Conservation (phyloP, 2,113 vertebrate genomes). For the Poicephalus meyeri region DNA sequence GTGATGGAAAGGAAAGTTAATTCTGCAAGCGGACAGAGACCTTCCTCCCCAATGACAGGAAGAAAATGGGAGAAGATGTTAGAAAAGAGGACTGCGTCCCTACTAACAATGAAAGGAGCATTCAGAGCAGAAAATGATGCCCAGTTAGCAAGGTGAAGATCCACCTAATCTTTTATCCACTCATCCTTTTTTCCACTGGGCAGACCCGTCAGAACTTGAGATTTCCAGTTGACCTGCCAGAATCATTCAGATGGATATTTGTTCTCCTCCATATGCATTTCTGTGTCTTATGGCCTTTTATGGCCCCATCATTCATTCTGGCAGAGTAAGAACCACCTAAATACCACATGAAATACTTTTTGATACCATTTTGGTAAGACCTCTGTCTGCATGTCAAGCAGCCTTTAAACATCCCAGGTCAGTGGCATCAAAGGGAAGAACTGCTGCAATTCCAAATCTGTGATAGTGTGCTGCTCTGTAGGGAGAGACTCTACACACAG, state of each 20-base stretch:
- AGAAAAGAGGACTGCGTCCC: not conserved
- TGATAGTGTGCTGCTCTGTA: not conserved
- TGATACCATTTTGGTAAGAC: not conserved
- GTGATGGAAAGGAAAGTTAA: not conserved
- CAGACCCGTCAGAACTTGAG: not conserved
- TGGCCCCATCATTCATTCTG: not conserved
- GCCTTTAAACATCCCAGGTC: not conserved
- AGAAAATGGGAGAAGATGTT: not conserved
- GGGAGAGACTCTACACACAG: not conserved
- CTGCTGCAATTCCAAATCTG: not conserved
- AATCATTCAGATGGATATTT: not conserved
- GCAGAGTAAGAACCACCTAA: not conserved
- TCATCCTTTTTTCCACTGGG: not conserved
- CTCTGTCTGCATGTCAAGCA: not conserved
- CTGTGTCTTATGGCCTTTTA: not conserved
- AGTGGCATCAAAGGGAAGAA: not conserved
- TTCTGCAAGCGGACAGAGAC: not conserved
- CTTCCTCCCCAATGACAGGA: not conserved
- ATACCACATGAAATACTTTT: not conserved
- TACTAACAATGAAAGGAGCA: not conserved
- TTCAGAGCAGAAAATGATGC: not conserved
- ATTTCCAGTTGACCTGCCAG: not conserved
- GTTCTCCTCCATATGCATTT: not conserved
- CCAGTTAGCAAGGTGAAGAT: not conserved
- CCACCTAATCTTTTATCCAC: not conserved